These are phyloP conservation scores for Eledona agricola DNA, from an alignment of 2,888 invertebrate species.

Conservation along the genomic window DNA sequence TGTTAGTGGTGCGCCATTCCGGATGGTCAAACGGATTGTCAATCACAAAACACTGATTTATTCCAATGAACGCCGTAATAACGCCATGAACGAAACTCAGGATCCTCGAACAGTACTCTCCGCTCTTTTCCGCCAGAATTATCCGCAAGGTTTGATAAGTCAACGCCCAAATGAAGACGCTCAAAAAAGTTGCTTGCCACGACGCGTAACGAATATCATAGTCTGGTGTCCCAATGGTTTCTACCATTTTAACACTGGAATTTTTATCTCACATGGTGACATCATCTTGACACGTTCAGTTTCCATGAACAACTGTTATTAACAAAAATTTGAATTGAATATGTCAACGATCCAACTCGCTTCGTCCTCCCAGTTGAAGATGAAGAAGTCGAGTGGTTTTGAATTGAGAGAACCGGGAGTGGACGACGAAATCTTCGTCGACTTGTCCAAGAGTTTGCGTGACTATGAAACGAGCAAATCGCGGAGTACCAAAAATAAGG, in stretches of 20 bases:
- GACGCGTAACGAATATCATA: slow-evolving; percentile 4
- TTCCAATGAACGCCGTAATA: slow-evolving; percentile 50
- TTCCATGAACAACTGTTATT: no score
- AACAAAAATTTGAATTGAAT: no score
- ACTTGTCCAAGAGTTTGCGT: slow-evolving; percentile 15
- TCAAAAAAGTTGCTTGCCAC: slow-evolving; percentile 39
- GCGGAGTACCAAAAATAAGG: slow-evolving; percentile 18
- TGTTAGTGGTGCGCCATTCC: slow-evolving; percentile 49
- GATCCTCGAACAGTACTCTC: slow-evolving; percentile 53
- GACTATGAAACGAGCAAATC: slow-evolving; percentile 11
- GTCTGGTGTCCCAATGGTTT: neutral
- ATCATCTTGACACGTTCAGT: slow-evolving; percentile 3
- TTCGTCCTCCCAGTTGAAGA: slow-evolving; percentile 4
- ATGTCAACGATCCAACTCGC: no score
- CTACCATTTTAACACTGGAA: slow-evolving; percentile 5
- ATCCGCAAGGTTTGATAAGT: slow-evolving; percentile 42
- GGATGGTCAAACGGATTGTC: slow-evolving; percentile 54
- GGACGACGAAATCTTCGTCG: slow-evolving; percentile 24
- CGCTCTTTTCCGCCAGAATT: slow-evolving; percentile 41
- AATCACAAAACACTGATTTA: slow-evolving; percentile 55
- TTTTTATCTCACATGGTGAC: no score
- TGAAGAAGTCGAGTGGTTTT: slow-evolving; percentile 6
- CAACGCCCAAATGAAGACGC: slow-evolving; percentile 46
- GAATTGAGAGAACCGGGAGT: neutral
- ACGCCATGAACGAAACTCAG: slow-evolving; percentile 54